Evolutionary conservation across 2,797 vertebrate species (phyloP).

Genomic region (Malacoraja senta): DNA sequence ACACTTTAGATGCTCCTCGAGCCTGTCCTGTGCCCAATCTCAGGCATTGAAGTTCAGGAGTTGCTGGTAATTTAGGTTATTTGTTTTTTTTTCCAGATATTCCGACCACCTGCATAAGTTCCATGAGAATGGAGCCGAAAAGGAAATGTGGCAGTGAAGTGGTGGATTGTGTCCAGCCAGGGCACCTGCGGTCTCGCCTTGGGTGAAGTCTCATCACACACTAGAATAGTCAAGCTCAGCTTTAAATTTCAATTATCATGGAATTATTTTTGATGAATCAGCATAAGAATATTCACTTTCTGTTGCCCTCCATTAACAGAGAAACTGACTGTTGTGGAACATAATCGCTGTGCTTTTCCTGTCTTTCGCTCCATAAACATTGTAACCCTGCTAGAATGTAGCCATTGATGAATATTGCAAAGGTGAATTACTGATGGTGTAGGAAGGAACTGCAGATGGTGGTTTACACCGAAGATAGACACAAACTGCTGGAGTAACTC

Average conservation of each 20-base stretch:
- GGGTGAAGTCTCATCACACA: conserved; percentile 24
- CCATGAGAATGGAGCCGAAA: conserved; percentile 73
- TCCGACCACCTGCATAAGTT: conserved; percentile 88
- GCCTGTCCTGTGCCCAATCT: not conserved
- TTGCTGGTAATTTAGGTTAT: not conserved
- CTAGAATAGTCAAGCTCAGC: conserved; percentile 41
- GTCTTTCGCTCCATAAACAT: too few relatives aligned
- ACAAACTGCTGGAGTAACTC: too few relatives aligned
- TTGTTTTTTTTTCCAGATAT: conserved; percentile 61
- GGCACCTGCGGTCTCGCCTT: conserved; percentile 28
- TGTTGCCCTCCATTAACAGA: not conserved
- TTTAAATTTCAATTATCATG: conserved; percentile 45
- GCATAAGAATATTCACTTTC: not conserved
- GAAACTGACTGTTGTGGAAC: not conserved
- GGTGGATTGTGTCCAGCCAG: not conserved
- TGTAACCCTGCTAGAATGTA: not conserved
- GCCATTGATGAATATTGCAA: not conserved
- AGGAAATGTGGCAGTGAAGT: conserved; percentile 61
- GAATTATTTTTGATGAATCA: conserved; percentile 39
- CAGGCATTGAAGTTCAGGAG: not conserved
- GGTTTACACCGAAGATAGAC: too few relatives aligned
- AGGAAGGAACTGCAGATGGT: not conserved
- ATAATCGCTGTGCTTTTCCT: not conserved
- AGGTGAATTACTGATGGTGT: not conserved
- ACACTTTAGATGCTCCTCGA: not conserved